Percentiles rank a stretch among this genome's conserved stretches.
Conservation (phyloP, 2,888 invertebrate genomes). For the Escarpia spicata region DNA sequence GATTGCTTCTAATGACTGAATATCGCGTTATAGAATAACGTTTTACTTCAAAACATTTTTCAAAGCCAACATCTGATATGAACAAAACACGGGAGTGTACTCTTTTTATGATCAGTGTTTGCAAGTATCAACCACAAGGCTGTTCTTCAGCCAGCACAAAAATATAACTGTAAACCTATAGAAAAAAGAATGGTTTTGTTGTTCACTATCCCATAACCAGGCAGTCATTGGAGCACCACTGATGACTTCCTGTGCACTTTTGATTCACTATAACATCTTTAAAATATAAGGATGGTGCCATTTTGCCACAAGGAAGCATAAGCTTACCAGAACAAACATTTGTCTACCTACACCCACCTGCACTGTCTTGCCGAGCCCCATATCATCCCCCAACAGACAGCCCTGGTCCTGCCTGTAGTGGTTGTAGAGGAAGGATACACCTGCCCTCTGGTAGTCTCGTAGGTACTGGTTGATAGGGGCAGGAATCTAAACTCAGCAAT, state of each 20-base stretch:
- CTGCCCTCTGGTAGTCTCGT: slow-evolving; percentile 60
- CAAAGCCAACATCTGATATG: no score
- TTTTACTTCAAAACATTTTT: no score
- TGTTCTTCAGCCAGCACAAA: not conserved
- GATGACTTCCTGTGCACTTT: no score
- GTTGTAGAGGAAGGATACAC: slow-evolving; percentile 55
- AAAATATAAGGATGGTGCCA: no score
- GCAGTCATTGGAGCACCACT: no score
- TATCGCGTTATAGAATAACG: no score
- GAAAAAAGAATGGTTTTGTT: slow-evolving; percentile 58
- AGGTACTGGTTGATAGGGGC: slow-evolving; percentile 56
- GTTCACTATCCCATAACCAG: no score
- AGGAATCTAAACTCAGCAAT: not conserved
- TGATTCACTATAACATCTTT: no score
- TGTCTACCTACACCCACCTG: slow-evolving; percentile 48
- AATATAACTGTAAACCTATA: not conserved
- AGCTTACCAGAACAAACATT: slow-evolving; percentile 46
- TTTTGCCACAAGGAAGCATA: no score
- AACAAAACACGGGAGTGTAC: no score
- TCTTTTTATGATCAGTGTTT: no score
- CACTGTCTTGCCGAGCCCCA: slow-evolving; percentile 63
- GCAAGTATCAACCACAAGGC: slow-evolving; percentile 33
- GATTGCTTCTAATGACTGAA: no score
- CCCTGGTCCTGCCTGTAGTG: slow-evolving; percentile 52
- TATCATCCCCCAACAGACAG: slow-evolving; percentile 62